Conservation (phyloP, 2,888 invertebrate species). For the Acronicta aceris region DNA sequence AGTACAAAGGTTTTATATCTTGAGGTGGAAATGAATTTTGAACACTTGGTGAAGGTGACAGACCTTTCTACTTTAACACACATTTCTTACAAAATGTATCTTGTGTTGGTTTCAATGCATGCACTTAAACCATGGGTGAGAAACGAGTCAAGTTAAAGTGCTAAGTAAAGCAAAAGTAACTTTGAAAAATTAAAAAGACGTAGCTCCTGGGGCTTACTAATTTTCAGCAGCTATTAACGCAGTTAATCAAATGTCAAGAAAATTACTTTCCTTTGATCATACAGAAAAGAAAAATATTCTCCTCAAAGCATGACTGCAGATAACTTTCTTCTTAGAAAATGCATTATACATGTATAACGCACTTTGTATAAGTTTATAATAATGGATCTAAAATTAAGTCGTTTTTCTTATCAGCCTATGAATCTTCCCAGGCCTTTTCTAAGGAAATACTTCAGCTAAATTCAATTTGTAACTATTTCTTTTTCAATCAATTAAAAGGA, state of each 20-base stretch:
- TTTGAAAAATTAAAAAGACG: neutral
- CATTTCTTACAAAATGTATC: constrained; percentile 6
- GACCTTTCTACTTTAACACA: neutral
- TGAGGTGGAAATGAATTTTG: constrained; percentile 35
- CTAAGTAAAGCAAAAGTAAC: neutral
- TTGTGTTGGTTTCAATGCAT: neutral
- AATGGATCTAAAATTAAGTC: neutral
- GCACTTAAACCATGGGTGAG: neutral
- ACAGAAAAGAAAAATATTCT: neutral
- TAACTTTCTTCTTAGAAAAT: neutral
- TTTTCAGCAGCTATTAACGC: neutral
- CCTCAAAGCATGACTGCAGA: neutral
- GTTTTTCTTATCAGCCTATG: neutral
- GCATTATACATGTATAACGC: too few species aligned
- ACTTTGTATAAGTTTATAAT: too few species aligned
- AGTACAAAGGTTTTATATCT: constrained; percentile 26
- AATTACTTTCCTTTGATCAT: neutral
- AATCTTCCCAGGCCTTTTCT: neutral
- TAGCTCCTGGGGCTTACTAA: neutral
- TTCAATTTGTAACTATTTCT: constrained; percentile 17
- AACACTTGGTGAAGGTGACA: constrained; percentile 13
- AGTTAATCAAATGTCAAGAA: constrained; percentile 1
- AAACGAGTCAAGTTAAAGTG: neutral
- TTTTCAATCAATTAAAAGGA: constrained; percentile 29
- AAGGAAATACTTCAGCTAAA: neutral